Evolutionary conservation across 2,797 vertebrate species (phyloP).

Genomic region (Cryptoprocta ferox): DNA sequence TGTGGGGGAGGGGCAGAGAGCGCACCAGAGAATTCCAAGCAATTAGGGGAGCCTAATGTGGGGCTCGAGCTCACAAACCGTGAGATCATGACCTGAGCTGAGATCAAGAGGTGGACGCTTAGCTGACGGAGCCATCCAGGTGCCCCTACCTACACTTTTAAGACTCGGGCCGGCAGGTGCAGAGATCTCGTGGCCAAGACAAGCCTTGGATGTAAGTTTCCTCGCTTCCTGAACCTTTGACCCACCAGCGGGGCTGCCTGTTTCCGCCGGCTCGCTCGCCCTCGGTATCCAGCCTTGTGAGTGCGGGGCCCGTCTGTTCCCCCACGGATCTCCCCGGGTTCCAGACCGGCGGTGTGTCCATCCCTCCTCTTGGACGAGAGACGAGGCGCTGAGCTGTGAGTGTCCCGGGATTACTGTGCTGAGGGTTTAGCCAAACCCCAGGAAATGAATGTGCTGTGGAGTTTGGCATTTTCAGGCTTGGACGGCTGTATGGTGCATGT

Average conservation of each 20-base stretch:
- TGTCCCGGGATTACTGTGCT: not conserved
- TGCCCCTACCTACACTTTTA: not conserved
- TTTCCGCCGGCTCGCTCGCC: not conserved
- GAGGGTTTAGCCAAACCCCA: no score
- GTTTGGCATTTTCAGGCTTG: not conserved
- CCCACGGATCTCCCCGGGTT: rapidly evolving
- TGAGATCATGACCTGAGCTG: no score
- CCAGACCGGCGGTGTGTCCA: rapidly evolving
- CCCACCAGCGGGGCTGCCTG: rapidly evolving
- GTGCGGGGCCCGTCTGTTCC: rapidly evolving
- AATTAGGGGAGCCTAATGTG: no score
- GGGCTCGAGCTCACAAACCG: no score
- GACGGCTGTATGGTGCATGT: rapidly evolving
- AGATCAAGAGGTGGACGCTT: no score
- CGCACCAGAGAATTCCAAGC: no score
- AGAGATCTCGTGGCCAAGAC: rapidly evolving
- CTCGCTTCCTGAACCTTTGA: rapidly evolving
- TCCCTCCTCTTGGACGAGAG: rapidly evolving
- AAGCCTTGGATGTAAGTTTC: not conserved
- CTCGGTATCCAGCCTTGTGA: rapidly evolving
- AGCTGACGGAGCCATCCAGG: no score
- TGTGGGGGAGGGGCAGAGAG: no score
- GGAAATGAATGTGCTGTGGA: no score
- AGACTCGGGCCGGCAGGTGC: rapidly evolving
- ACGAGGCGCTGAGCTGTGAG: rapidly evolving